Base-by-base conservation (phyloP, 2,797 vertebrate genomes). In the Catamblyrhynchus diadema region DNA sequence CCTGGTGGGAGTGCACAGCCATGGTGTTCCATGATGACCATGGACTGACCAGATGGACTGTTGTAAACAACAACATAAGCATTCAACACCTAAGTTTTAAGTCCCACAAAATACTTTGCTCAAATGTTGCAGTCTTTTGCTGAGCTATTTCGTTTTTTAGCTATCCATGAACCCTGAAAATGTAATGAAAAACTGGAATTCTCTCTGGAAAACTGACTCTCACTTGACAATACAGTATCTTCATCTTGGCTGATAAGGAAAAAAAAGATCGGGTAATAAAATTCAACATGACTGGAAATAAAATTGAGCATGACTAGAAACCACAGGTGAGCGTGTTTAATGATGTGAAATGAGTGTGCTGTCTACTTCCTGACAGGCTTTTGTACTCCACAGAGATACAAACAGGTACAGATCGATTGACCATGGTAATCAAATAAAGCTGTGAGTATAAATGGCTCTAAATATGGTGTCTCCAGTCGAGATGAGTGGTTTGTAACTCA, bases 221-320 rank as follows among this genome's bases (percentile, higher is more conserved):
- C 11, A 37, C 25, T 61, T 71, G 66, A 48, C 11, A 24, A 12
- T 50, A 23, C 27, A 62, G 12, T 56, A 72, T 81, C 72, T 90
- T 85, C 59, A 41, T 77, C 48, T 92, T 73, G 44, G 8, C 27
- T 61, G 60, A 45, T 60, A 41, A 42, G 33, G 42, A 62, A 50
- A 50, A 50, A 78, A 69, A 33, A 60, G 9, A 74, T 65, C 12
- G 2, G 24, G 30, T 45, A 92, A 69, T 60, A 66, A 88, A 86
- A 86, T 74, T 74, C 53, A 83, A 12, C 8, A 8, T 67, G 69
- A 78, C 73, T 88, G 62, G 70, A 94, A 86, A 88, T 57, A 94
- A 93, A 88, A 91, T 45, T 44, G 28, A 64, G 44, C 47, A 44
- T 88, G 78, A 85, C 79, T 82, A 42, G 67, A 95, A 95, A 88